These are phyloP conservation scores for Psittacula derbiana DNA, from an alignment of 2,797 vertebrate species.

Conservation along the genomic window DNA sequence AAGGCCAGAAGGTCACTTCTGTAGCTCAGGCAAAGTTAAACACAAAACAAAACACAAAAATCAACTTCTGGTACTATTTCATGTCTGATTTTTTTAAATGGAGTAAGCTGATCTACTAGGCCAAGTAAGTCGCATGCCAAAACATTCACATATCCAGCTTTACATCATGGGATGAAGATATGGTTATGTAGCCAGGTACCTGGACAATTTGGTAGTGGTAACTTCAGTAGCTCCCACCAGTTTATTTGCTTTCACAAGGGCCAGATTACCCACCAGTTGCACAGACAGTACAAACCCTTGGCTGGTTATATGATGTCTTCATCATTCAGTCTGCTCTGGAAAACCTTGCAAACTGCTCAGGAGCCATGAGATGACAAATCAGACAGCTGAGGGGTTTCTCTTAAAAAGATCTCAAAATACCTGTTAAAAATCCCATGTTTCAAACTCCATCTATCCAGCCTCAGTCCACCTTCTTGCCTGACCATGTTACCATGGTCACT, in stretches of 20 bases:
- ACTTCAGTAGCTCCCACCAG: not conserved
- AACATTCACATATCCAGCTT: not conserved
- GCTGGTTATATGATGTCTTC: not conserved
- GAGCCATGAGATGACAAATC: not conserved
- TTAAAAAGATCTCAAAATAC: not conserved
- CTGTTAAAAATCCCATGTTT: not conserved
- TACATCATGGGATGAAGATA: not conserved
- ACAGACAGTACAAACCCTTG: not conserved
- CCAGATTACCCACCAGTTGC: not conserved
- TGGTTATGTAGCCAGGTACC: not conserved
- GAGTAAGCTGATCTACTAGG: not conserved
- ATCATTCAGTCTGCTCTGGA: not conserved
- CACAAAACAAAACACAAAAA: not conserved
- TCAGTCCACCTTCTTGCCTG: not conserved
- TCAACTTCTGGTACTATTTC: not conserved
- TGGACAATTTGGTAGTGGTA: not conserved
- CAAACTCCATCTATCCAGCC: not conserved
- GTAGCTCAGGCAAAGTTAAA: not conserved
- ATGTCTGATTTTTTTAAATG: not conserved
- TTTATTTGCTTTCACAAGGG: not conserved
- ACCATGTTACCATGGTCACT: not conserved
- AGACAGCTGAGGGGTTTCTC: not conserved
- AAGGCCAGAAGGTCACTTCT: not conserved
- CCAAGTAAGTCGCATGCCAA: not conserved
- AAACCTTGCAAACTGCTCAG: not conserved